A percentile compares a stretch with the other conserved stretches of the same genome.
Evolutionary conservation across 1,140 invertebrate species (phyloP).

Genomic region (Formica selysi): DNA sequence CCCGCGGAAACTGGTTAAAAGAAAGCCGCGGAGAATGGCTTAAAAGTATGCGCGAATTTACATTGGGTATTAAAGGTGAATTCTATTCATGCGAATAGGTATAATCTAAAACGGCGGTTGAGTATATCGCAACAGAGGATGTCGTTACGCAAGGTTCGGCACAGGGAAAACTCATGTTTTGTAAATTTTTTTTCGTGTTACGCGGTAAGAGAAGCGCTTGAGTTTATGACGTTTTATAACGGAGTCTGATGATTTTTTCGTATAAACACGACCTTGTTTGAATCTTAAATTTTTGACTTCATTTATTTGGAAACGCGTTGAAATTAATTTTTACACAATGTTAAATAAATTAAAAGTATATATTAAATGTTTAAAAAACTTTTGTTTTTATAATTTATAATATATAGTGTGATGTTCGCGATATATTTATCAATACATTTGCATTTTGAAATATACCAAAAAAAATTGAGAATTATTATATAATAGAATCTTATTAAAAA

Average conservation of each 20-base stretch:
- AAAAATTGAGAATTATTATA: background rate
- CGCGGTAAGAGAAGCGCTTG: constrained; percentile 69
- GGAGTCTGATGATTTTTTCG: background rate
- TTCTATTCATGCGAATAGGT: constrained; percentile 56
- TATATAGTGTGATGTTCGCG: background rate
- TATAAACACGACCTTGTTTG: constrained; percentile 19
- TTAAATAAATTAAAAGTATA: background rate
- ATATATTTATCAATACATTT: too few relatives aligned
- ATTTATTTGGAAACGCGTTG: background rate
- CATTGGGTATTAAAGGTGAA: constrained; percentile 10
- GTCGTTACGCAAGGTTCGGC: constrained; percentile 78
- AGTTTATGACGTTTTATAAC: constrained; percentile 63
- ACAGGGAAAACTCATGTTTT: constrained; percentile 69
- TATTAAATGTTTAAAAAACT: background rate
- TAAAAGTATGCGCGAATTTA: constrained; percentile 49
- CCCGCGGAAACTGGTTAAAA: constrained; percentile 60
- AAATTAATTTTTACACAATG: background rate
- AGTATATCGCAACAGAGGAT: constrained; percentile 81
- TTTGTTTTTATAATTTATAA: background rate
- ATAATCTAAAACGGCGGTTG: constrained; percentile 61
- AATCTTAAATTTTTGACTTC: constrained; percentile 9
- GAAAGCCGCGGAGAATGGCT: constrained; percentile 48
- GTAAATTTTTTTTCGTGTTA: constrained; percentile 77
- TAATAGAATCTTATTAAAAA: background rate
- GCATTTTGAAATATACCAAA: too few relatives aligned